Evolutionary conservation across 2,113 vertebrate species (phyloP).

Genomic region (Noctilio leporinus): DNA sequence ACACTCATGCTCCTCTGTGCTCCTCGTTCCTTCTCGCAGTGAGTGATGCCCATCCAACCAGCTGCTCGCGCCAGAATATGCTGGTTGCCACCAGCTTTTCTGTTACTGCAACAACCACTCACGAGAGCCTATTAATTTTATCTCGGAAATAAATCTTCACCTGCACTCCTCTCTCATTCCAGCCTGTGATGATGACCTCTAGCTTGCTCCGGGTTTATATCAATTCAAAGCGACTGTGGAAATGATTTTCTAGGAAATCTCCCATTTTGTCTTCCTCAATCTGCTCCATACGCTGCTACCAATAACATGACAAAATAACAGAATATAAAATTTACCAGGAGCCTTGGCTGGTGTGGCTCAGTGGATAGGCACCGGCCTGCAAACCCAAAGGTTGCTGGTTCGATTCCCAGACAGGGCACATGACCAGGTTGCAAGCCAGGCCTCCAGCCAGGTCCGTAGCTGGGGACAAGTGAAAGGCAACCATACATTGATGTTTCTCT

Average conservation of each 20-base stretch:
- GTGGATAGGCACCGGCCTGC: too few species aligned
- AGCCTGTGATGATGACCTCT: background rate
- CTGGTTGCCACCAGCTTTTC: background rate
- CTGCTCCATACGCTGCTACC: background rate
- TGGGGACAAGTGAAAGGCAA: too few species aligned
- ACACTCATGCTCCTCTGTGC: fast-evolving
- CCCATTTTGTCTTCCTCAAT: background rate
- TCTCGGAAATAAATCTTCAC: background rate
- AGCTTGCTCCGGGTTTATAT: background rate
- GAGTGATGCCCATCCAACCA: background rate
- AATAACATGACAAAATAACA: background rate
- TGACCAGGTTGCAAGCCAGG: too few species aligned
- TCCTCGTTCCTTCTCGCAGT: background rate
- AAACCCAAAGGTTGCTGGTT: too few species aligned
- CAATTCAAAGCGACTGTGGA: background rate
- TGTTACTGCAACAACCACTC: background rate
- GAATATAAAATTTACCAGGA: background rate
- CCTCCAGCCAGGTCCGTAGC: too few species aligned
- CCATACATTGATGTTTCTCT: too few species aligned
- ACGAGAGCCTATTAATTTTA: background rate
- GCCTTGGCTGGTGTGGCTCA: too few species aligned
- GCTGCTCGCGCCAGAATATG: too few species aligned
- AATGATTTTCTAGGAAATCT: background rate
- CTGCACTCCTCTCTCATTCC: background rate
- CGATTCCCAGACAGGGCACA: too few species aligned